Evolutionary conservation across 1,140 invertebrate genomes (phyloP).

Genomic region (Geopemphigus sp.): DNA sequence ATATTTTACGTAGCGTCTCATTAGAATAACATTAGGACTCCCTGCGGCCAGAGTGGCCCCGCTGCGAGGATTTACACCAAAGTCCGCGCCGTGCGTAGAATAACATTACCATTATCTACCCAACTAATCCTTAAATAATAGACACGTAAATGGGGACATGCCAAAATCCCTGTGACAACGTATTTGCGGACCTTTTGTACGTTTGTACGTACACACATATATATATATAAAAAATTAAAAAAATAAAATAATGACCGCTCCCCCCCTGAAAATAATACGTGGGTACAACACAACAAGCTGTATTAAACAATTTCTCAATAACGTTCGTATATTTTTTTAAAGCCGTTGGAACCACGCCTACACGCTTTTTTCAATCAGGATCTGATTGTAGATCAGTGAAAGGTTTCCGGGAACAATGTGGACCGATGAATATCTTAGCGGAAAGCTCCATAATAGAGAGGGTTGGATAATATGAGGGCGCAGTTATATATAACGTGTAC

Average conservation of each 20-base stretch:
- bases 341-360: constrained; percentile 39
- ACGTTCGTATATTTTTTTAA: constrained; percentile 42
- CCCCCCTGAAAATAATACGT: constrained; percentile 41
- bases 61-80: constrained; percentile 49
- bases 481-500: constrained; percentile 14
- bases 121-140: constrained; percentile 49
- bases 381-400: constrained; percentile 48
- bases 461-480: constrained; percentile 46
- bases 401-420: constrained; percentile 47
- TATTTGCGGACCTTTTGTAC: constrained; percentile 41
- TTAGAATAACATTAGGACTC: constrained; percentile 49
- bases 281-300: constrained; percentile 30
- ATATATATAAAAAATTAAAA: constrained; percentile 11
- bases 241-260: constrained; percentile 23
- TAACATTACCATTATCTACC: constrained; percentile 49
- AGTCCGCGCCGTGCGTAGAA: constrained; percentile 40
- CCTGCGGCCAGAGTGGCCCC: constrained; percentile 31
- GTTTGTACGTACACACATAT: background rate
- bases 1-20: constrained; percentile 38
- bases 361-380: constrained; percentile 48
- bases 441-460: constrained; percentile 48
- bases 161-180: constrained; percentile 47
- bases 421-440: constrained; percentile 48
- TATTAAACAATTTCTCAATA: constrained; percentile 47
- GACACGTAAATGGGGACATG: constrained; percentile 43